These are phyloP conservation scores for Tuberolachnus salignus DNA, from an alignment of 2,888 invertebrate genomes.

Conservation along the genomic window DNA sequence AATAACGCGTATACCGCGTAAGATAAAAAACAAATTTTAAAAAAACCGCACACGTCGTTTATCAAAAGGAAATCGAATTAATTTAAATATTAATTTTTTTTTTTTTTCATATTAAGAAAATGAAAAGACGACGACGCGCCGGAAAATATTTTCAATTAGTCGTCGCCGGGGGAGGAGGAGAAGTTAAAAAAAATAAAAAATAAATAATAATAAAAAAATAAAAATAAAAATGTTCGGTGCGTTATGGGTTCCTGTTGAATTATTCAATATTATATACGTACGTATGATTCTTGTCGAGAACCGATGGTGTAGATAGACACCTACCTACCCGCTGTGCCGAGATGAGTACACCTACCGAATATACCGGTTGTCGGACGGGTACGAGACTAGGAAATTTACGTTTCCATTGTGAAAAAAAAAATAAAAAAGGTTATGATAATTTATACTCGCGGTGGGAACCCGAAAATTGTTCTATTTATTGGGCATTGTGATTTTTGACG, in stretches of 20 bases:
- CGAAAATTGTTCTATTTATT: conserved; percentile 52
- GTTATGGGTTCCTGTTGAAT: conserved; percentile 29
- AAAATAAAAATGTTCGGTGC: not conserved
- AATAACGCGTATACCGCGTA: not conserved
- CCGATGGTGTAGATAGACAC: conserved; percentile 40
- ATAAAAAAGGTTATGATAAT: conserved; percentile 27
- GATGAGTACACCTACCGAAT: not conserved
- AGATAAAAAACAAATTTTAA: too few relatives aligned
- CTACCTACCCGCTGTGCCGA: conserved; percentile 53
- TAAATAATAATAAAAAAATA: too few relatives aligned
- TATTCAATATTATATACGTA: conserved; percentile 27
- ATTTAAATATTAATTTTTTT: not conserved
- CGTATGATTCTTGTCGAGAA: conserved; percentile 19
- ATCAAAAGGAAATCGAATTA: too few relatives aligned
- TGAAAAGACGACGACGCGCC: not conserved
- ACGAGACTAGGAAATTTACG: conserved; percentile 44
- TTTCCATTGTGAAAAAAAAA: conserved; percentile 39
- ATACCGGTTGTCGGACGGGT: conserved; percentile 29
- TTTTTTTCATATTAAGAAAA: not conserved
- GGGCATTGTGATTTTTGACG: conserved; percentile 34
- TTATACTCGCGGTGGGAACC: conserved; percentile 34
- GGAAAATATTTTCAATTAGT: conserved; percentile 50
- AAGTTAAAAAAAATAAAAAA: too few relatives aligned
- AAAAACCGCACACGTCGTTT: too few relatives aligned
- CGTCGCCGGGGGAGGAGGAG: not conserved